These are phyloP conservation scores for Drymonia ruficornis DNA, from an alignment of 2,888 invertebrate genomes.

Conservation along the genomic window DNA sequence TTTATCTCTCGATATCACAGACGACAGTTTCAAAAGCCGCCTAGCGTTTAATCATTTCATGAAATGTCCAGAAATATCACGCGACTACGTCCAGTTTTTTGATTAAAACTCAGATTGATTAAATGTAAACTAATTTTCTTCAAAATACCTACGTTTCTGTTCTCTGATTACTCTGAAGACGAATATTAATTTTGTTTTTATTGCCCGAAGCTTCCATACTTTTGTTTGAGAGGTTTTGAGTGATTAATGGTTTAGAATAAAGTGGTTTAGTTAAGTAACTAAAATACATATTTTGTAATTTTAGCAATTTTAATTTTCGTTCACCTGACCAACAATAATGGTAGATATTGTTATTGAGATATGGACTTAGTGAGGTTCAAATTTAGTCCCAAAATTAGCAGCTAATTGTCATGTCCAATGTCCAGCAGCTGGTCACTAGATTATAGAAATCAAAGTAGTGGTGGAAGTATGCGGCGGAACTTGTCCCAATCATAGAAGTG, in stretches of 20 bases:
- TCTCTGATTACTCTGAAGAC: conserved; percentile 5
- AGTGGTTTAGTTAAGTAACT: neutral
- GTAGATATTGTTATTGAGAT: too few species aligned
- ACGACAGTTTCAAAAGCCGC: neutral
- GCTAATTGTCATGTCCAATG: too few species aligned
- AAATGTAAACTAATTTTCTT: conserved; percentile 18
- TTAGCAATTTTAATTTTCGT: neutral
- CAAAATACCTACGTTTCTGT: conserved; percentile 7
- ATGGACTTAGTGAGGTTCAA: too few species aligned
- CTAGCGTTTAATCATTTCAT: neutral
- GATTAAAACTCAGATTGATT: conserved; percentile 12
- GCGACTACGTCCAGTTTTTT: conserved; percentile 4
- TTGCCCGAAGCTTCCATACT: neutral
- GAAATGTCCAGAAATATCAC: neutral
- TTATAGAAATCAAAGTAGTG: too few species aligned
- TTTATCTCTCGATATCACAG: neutral
- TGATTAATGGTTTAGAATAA: conserved; percentile 1
- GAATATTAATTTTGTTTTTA: conserved; percentile 5
- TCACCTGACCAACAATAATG: too few species aligned
- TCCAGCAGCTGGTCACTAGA: too few species aligned
- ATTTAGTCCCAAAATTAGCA: too few species aligned
- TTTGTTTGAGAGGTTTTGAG: neutral
- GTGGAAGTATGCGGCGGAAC: too few species aligned
- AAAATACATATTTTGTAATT: neutral
- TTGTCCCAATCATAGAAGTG: too few species aligned